Evolutionary conservation across 2,113 vertebrate species (phyloP).

Genomic region (Heptranchias perlo): DNA sequence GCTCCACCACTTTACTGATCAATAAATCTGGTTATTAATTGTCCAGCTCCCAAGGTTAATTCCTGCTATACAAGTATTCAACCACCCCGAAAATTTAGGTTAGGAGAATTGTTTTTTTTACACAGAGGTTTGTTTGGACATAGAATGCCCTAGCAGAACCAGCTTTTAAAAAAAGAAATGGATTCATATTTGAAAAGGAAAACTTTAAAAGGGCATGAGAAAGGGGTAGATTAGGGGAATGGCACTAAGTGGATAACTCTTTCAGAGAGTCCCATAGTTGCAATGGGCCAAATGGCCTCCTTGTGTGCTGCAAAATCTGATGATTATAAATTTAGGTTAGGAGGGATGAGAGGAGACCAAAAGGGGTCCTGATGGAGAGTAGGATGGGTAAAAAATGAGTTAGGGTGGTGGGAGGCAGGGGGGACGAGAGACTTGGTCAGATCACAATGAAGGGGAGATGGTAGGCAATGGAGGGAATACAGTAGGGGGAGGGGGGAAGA

Average conservation of each 20-base stretch:
- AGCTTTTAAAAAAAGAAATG: not conserved
- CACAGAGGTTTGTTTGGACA: not conserved
- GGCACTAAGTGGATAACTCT: not conserved
- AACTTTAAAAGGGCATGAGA: not conserved
- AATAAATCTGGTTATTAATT: not conserved
- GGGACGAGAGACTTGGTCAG: not conserved
- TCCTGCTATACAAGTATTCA: not conserved
- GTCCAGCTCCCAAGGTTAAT: not conserved
- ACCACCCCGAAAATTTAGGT: not conserved
- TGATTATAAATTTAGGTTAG: not conserved
- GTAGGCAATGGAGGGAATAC: not conserved
- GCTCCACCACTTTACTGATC: no score
- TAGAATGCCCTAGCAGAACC: not conserved
- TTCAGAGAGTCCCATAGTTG: no score
- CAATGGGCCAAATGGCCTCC: not conserved
- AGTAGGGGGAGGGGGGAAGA: not conserved
- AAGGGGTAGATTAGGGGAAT: no score
- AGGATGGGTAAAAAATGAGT: not conserved
- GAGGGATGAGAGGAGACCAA: not conserved
- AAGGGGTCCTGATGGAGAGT: not conserved
- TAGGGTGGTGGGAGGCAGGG: not conserved
- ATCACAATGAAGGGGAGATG: not conserved
- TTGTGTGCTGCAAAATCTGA: not conserved
- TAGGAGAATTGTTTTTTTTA: no score
- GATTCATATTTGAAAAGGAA: not conserved